Conservation (phyloP, 2,888 invertebrate genomes). For the Polydrusus cervinus region DNA sequence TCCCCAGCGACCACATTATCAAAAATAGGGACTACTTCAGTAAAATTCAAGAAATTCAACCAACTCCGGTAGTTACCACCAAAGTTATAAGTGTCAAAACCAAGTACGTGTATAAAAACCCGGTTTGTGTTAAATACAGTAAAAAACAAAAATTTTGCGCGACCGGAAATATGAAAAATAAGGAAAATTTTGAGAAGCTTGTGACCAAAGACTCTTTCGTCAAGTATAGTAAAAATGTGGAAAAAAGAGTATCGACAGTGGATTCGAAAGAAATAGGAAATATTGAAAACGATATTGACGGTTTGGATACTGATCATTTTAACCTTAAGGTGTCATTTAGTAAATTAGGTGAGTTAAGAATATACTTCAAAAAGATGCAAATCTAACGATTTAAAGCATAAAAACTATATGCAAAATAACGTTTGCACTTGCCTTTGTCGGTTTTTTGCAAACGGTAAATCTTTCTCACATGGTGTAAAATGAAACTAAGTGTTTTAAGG, state of each 20-base stretch:
- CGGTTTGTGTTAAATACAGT: constrained; percentile 67
- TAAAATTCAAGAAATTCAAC: constrained; percentile 59
- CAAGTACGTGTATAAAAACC: constrained; percentile 67
- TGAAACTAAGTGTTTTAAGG: too few species aligned
- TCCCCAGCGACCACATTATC: constrained; percentile 60
- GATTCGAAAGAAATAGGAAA: constrained; percentile 24
- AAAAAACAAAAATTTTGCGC: constrained; percentile 62
- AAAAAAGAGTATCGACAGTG: constrained; percentile 39
- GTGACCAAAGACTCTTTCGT: constrained; percentile 68
- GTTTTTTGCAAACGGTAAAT: too few species aligned
- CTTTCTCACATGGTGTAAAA: too few species aligned
- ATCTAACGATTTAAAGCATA: too few species aligned
- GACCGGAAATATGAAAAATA: constrained; percentile 53
- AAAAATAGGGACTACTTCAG: constrained; percentile 18
- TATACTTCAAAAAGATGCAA: too few species aligned
- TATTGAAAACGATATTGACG: background rate
- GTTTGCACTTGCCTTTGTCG: too few species aligned
- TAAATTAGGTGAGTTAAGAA: constrained; percentile 39
- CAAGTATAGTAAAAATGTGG: constrained; percentile 43
- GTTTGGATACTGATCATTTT: constrained; percentile 28
- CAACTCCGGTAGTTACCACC: constrained; percentile 66
- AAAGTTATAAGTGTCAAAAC: constrained; percentile 68
- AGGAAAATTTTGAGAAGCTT: constrained; percentile 61
- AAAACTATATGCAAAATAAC: too few species aligned
- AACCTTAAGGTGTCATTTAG: constrained; percentile 44